Evolutionary conservation across 1,140 invertebrate genomes (phyloP), one percentile per base, ranked within the genome.

Genomic region (Lysiphlebus fabarum): DNA sequence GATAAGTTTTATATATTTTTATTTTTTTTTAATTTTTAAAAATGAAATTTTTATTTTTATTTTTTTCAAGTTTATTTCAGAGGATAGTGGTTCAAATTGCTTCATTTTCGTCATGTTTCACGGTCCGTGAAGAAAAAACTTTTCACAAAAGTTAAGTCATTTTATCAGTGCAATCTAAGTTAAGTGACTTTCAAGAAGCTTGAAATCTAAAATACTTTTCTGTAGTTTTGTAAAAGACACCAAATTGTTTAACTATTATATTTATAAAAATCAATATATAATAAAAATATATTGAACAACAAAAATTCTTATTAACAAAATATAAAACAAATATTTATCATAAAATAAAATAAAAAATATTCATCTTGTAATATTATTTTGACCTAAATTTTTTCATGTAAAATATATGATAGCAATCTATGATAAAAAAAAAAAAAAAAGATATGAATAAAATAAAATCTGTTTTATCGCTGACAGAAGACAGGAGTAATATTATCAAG

Each of bases 91-190:
- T 53, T 58, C 56, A 48, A 37, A 44, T 53, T 43, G 17, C 36
- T 14, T 51, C 38, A 8, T 41, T 17, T 9, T 40, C 43, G 49
- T 38, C 54, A 43, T 56, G 37, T 47, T 45, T 55, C 38, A 48
- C 41, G 42, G 34, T 53, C 50, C 43, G 34, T 62, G 53, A 43
- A 64, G 63, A 57, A 66, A 66, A 64, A 66, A 68, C 66, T 74
- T 75, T 70, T 73, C 67, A 40, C 49, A 65, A 65, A 76, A 77
- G 76, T 79, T 77, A 78, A 79, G 75, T 77, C 76, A 78, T 79
- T 78, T 74, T 69, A 69, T 67, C 68, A 68, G 70, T 70, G 76
- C 77, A 79, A 79, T 79, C 76, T 76, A 78, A 79, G 77, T 79
- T 78, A 79, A 79, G 77, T 79, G 76, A 79, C 77, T 79, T 79